These are phyloP conservation scores for Rhopalosiphum nymphaeae DNA, from an alignment of 2,888 invertebrate species.

Conservation along the genomic window DNA sequence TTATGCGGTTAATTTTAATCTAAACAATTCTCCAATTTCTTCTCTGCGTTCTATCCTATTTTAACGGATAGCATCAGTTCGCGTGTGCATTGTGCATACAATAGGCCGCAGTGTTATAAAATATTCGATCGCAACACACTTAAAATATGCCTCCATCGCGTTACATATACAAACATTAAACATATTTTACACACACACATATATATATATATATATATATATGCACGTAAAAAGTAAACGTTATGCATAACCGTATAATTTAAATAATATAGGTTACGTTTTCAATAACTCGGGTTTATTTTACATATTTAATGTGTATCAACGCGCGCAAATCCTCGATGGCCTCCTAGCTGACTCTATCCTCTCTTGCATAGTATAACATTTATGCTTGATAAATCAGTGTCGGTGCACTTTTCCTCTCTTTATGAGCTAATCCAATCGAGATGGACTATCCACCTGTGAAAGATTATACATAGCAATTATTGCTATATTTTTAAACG, in stretches of 20 bases:
- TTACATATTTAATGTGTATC: neutral
- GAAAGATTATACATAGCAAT: too few relatives aligned
- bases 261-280: conserved; percentile 13
- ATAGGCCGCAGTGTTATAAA: neutral
- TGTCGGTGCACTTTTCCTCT: too few relatives aligned
- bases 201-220: neutral
- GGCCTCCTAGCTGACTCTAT: neutral
- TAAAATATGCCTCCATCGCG: neutral
- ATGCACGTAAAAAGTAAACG: neutral
- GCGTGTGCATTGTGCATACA: neutral
- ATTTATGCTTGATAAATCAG: neutral
- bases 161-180: neutral
- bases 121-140: conserved; percentile 9
- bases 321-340: neutral
- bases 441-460: too few relatives aligned
- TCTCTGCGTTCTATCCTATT: neutral
- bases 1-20: neutral
- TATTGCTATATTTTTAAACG: too few relatives aligned
- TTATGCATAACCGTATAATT: neutral
- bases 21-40: neutral
- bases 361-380: neutral
- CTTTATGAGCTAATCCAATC: too few relatives aligned
- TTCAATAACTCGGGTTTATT: neutral
- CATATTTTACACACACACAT: neutral
- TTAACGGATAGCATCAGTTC: neutral